phyloP scores from a whole-genome alignment of 1,140 invertebrate species.

The Diploscapter pachys region DNA sequence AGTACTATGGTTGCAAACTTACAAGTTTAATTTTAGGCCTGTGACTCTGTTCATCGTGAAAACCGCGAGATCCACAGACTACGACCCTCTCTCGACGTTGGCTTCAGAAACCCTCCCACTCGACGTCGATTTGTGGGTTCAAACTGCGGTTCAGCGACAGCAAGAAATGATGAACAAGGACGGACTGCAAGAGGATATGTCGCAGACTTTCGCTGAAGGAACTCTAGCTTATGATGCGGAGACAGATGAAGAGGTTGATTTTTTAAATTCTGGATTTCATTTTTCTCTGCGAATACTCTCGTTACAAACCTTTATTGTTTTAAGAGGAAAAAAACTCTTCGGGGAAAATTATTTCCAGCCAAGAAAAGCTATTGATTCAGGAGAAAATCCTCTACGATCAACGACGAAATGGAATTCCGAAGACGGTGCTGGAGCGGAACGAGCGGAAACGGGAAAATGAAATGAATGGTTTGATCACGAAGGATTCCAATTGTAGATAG shows the following conservation, averaged over 20 bases:
- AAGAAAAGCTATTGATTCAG: slow-evolving; percentile 14
- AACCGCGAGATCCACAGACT: slow-evolving; percentile 21
- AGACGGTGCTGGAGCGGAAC: slow-evolving; percentile 19
- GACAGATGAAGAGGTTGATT: slow-evolving; percentile 49
- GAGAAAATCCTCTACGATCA: slow-evolving; percentile 27
- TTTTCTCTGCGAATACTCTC: background rate
- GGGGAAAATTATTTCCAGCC: background rate
- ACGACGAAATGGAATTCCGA: slow-evolving; percentile 27
- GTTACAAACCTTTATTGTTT: background rate
- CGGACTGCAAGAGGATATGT: slow-evolving; percentile 14
- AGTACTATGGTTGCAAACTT: no score
- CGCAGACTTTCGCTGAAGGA: slow-evolving; percentile 32
- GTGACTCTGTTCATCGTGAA: slow-evolving; percentile 52
- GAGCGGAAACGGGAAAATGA: slow-evolving; percentile 38
- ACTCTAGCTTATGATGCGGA: slow-evolving; percentile 23
- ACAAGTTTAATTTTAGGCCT: slow-evolving; percentile 35
- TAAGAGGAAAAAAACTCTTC: background rate
- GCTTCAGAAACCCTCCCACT: slow-evolving; percentile 53
- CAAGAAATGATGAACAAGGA: slow-evolving; percentile 7
- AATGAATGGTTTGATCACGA: slow-evolving; percentile 31
- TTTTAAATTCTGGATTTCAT: background rate
- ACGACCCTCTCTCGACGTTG: slow-evolving; percentile 42
- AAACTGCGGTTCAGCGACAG: slow-evolving; percentile 31
- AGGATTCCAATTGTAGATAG: background rate
- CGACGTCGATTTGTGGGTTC: slow-evolving; percentile 51